phyloP scores from a whole-genome alignment of 2,113 vertebrate genomes.

The Oxyruncus cristatus region DNA sequence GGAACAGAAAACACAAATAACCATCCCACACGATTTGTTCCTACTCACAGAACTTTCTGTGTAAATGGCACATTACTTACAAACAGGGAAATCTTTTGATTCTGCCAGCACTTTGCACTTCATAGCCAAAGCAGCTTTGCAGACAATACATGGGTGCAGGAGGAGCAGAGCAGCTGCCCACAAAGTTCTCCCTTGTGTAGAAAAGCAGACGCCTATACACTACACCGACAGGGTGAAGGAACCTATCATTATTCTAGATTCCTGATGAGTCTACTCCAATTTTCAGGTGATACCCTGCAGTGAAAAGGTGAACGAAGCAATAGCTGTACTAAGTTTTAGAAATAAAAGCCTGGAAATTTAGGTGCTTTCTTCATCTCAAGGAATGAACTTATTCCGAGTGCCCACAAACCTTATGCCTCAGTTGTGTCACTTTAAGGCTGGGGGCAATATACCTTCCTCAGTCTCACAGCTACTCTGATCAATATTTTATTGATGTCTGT shows the following conservation, averaged over 20 bases:
- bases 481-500: not conserved
- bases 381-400: not conserved
- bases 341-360: not conserved
- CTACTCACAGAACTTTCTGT: not conserved
- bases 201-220: not conserved
- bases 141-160: rapidly evolving
- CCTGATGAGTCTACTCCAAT: not conserved
- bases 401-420: not conserved
- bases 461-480: not conserved
- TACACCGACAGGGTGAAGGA: not conserved
- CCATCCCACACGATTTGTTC: slow-evolving; percentile 8
- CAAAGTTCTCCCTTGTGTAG: not conserved
- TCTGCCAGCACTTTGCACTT: not conserved
- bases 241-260: not conserved
- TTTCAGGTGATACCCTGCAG: not conserved
- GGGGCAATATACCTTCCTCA: not conserved
- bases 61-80: not conserved
- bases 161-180: not conserved
- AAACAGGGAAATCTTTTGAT: not conserved
- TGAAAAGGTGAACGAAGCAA: not conserved
- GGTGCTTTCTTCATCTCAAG: not conserved
- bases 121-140: not conserved
- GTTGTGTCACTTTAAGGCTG: not conserved
- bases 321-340: not conserved
- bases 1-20: not conserved